Evolutionary conservation across 2,797 vertebrate genomes (phyloP).

Genomic region (Rhinella marina): DNA sequence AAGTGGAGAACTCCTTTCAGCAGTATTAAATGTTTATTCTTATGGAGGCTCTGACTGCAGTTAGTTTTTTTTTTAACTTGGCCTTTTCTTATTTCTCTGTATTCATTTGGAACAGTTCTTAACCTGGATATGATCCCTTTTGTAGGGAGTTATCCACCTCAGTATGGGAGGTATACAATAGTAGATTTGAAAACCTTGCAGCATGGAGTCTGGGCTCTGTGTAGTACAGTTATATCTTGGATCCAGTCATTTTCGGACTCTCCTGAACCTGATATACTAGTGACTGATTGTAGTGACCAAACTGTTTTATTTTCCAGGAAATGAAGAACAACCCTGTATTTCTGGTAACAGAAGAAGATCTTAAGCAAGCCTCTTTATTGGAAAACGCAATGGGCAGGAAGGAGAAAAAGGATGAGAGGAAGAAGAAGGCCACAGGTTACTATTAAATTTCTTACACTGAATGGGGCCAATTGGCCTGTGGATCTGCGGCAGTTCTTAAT

Average conservation of each 20-base stretch:
- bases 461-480: background rate
- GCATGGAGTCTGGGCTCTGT: background rate
- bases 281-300: background rate
- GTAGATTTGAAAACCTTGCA: background rate
- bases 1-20: too few species aligned
- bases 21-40: too few species aligned
- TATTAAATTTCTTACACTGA: background rate
- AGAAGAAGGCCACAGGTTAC: conserved; percentile 87
- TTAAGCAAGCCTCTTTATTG: conserved; percentile 80
- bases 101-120: background rate
- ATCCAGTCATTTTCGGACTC: background rate
- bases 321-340: conserved; percentile 90
- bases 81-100: too few species aligned
- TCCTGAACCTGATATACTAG: background rate
- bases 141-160: background rate
- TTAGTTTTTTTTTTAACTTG: too few species aligned
- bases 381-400: conserved; percentile 82
- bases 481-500: too few species aligned
- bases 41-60: too few species aligned
- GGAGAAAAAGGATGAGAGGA: conserved; percentile 91
- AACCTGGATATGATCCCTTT: background rate
- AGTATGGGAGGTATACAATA: background rate
- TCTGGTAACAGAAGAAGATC: conserved; percentile 90
- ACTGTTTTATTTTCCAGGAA: conserved; percentile 76
- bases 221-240: background rate